Evolutionary conservation across 2,888 invertebrate genomes (phyloP).

Genomic region (Shargacucullia verbasci): DNA sequence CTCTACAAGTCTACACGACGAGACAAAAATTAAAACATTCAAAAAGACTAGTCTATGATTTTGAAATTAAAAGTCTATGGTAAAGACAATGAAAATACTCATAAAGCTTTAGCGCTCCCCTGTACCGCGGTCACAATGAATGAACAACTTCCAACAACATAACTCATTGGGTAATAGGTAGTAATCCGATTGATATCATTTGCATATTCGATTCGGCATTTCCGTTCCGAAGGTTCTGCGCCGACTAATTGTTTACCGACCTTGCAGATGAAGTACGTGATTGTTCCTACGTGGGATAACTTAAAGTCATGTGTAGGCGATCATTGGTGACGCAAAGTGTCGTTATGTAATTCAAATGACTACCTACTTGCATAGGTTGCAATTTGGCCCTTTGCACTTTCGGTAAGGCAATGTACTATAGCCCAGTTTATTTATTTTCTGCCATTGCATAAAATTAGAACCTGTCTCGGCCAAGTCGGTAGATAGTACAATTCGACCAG

Average conservation of each 20-base stretch:
- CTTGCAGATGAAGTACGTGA: conserved; percentile 72
- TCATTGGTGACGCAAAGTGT: conserved; percentile 67
- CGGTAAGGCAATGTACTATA: conserved; percentile 9
- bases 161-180: conserved; percentile 68
- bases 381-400: conserved; percentile 40
- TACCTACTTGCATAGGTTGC: conserved; percentile 19
- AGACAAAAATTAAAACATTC: no score
- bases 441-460: no score
- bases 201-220: conserved; percentile 85
- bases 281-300: conserved; percentile 74
- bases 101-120: conserved; percentile 48
- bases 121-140: conserved; percentile 81
- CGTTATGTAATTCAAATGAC: conserved; percentile 45
- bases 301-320: conserved; percentile 63
- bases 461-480: no score
- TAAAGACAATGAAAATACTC: no score
- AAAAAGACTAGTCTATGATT: no score
- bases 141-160: conserved; percentile 75
- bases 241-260: conserved; percentile 78
- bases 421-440: conserved; percentile 7
- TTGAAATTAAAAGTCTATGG: no score
- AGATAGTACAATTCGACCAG: no score
- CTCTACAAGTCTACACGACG: no score
- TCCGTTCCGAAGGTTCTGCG: conserved; percentile 75
- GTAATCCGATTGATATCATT: conserved; percentile 76